Evolutionary conservation across 2,113 vertebrate genomes (phyloP), one percentile per base, ranked within the genome.

Genomic region (Eleginops maclovinus): DNA sequence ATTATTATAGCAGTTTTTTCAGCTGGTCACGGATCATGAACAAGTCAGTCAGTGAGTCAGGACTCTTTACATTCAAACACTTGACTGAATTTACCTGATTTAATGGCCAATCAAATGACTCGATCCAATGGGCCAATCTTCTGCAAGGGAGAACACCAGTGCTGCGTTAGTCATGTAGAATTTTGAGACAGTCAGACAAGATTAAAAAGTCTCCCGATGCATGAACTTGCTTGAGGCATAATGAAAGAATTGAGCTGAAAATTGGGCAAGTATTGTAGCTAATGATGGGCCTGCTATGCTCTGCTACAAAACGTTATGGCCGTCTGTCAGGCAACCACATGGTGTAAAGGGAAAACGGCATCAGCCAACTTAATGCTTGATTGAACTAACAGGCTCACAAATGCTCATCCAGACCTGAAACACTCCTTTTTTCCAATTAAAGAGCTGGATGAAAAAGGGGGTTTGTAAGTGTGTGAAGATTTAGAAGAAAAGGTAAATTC

Each of bases 321-420:
- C 88, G 46, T 43, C 79, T 87, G 77, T 84, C 46, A 14, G 46
- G 50, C 68, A 83, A 90, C 84, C 76, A 77, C 72, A 66, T 81
- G 85, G 86, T 79, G 79, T 85, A 74, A 75, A 80, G 83, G 77
- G 77, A 81, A 76, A 72, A 82, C 60, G 21, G 71, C 83, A 83
- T 84, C 81, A 85, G 76, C 75, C 71, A 75, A 70, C 63, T 78
- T 76, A 76, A 67, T 77, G 88, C 90, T 82, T 24, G 66, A 79
- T 59, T 86, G 87, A 86, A 69, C 85, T 75, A 87, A 91, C 85
- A 74, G 87, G 77, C 59, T 78, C 64, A 70, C 79, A 71, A 74
- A 81, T 85, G 58, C 68, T 88, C 77, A 61, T 58, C 50, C 86
- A 81, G 63, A 78, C 60, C 83, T 68, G 4, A n/a, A 40, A 71